Base-by-base conservation (phyloP, 2,888 invertebrate genomes). In the Baronia brevicornis region DNA sequence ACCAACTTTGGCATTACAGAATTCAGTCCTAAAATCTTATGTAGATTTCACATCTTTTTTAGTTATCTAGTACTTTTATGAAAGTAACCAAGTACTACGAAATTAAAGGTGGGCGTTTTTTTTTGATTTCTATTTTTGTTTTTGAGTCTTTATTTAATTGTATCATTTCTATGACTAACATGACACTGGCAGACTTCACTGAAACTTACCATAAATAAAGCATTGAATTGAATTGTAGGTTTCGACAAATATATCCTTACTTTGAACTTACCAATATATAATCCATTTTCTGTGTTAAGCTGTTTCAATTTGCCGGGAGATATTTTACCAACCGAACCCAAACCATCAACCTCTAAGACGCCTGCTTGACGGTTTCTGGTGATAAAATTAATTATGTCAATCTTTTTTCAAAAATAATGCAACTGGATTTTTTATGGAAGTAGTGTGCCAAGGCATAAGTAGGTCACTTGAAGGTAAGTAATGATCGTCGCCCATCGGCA, bases 291-390 rank as follows among this genome's bases (percentile, higher is more conserved):
- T 5, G 94, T 93, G 67, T 95, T 94, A 25, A 95, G 85, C 65
- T 94, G 93, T 48, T 91, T 90, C 42, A 95, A 87, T 58, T 90
- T 90, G 28, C 96, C 96, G 0, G 95, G 95, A 5, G 96, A 92
- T 48, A 91, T 90, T 27, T 91, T 90, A 1, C 93, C 91, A 12
- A 91, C 87, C 3, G 93, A 90, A 29, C 92, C 91, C 30, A 93
- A 89, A 24, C 93, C 93, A 72, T 97, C 97, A n/a, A 97, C 93
- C 52, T 94, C 91, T 30, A 97, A 74, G 12, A 92, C 91, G 4
- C 95, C 95, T 46, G 93, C 91, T 72, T 93, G 94, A 48, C 92
- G 90, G 63, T 93, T 93, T 64, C 96, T 96, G 66, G 13, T 74
- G 65, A 24, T 15, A 25, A 8, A 32, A 11, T 21, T 26, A 26